phyloP scores from a whole-genome alignment of 2,113 vertebrate species.

The Glaucidium brasilianum region DNA sequence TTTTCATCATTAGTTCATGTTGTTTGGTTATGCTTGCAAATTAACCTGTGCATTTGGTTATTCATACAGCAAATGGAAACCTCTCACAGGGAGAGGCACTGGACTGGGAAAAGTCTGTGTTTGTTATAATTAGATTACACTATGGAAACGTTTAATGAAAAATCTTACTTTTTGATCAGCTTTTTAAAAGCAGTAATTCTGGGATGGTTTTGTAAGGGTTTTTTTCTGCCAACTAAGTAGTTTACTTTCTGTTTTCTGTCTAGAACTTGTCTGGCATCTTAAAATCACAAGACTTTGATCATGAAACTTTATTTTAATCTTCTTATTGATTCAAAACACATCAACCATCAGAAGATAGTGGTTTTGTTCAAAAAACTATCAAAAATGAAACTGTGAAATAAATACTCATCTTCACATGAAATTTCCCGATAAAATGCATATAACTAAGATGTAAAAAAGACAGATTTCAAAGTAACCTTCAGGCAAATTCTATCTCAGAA shows the following conservation, averaged over 20 bases:
- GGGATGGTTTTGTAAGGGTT: not conserved
- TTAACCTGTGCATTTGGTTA: not conserved
- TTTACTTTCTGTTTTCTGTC: not conserved
- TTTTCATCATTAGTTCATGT: not conserved
- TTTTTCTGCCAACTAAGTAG: not conserved
- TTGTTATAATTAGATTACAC: not conserved
- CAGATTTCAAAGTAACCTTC: not conserved
- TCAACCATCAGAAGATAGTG: not conserved
- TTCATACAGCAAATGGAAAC: not conserved
- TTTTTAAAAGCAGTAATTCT: not conserved
- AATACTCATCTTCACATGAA: not conserved
- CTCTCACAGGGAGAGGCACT: not conserved
- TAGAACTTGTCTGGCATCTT: not conserved
- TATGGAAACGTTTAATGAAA: not conserved
- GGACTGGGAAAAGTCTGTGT: not conserved
- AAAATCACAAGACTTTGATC: not conserved
- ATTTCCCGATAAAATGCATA: not conserved
- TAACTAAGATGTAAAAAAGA: not conserved
- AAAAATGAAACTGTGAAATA: not conserved
- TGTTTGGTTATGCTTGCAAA: not conserved
- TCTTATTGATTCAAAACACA: not conserved
- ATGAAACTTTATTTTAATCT: not conserved
- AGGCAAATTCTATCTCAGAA: not conserved
- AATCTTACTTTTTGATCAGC: not conserved
- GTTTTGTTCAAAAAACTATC: not conserved